Evolutionary conservation across 2,888 invertebrate genomes (phyloP).

Genomic region (Lochmaea crataegi): DNA sequence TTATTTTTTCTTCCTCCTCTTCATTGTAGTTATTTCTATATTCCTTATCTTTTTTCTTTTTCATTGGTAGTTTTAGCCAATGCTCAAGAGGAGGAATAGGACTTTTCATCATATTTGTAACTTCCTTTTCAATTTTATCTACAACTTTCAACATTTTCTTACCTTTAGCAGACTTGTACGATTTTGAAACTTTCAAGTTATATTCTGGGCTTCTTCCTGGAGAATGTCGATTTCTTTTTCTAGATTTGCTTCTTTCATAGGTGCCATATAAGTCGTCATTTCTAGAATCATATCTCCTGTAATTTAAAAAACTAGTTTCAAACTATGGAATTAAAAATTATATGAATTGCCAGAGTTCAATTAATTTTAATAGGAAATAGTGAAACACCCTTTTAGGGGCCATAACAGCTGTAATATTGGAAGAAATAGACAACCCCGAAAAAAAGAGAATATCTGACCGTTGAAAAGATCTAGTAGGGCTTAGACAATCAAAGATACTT

Average conservation of each 20-base stretch:
- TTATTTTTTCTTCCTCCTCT: neutral
- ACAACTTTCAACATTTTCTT: conserved; percentile 15
- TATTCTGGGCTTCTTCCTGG: conserved; percentile 3
- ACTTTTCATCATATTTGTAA: neutral
- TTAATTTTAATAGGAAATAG: too few species aligned
- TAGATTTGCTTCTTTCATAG: neutral
- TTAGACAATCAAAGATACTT: too few species aligned
- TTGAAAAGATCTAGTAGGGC: too few species aligned
- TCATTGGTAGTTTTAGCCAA: neutral
- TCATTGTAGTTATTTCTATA: neutral
- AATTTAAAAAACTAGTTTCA: neutral
- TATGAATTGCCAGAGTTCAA: neutral
- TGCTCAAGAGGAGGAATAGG: neutral
- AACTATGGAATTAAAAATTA: neutral
- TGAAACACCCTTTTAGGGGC: too few species aligned
- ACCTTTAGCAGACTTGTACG: neutral
- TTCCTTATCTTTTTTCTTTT: neutral
- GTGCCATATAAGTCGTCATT: neutral
- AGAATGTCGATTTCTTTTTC: neutral
- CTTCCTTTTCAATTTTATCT: conserved; percentile 8
- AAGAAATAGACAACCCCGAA: too few species aligned
- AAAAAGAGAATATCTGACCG: too few species aligned
- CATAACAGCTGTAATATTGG: too few species aligned
- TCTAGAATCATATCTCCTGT: conserved; percentile 3
- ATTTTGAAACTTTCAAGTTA: neutral